phyloP scores from a whole-genome alignment of 2,797 vertebrate genomes.

The Melanotaenia nigrans region DNA sequence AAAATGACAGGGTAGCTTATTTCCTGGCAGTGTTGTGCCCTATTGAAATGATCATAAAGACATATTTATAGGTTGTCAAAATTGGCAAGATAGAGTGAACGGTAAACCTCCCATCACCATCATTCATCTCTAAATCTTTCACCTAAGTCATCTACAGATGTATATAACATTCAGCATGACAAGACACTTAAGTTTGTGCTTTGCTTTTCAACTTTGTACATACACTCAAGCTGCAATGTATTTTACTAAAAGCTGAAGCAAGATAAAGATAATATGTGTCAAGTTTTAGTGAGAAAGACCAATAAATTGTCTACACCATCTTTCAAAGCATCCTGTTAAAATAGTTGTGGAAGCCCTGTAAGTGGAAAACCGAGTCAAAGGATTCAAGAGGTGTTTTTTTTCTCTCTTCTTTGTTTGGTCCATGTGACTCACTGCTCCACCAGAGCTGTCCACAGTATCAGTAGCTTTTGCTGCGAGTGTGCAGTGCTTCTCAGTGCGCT shows the following conservation, averaged over 20 bases:
- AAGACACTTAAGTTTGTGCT: not conserved
- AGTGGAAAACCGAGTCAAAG: constrained; percentile 73
- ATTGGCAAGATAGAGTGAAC: not conserved
- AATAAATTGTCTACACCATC: not conserved
- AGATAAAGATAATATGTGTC: not conserved
- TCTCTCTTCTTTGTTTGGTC: constrained; percentile 59
- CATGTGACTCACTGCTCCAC: constrained; percentile 83
- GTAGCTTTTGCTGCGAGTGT: constrained; percentile 69
- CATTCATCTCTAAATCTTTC: too few species aligned
- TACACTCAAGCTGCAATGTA: not conserved
- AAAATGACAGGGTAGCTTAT: constrained; percentile 41
- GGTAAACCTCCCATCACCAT: not conserved
- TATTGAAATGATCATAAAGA: constrained; percentile 51
- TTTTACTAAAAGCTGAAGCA: not conserved
- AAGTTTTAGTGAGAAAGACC: not conserved
- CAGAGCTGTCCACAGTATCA: constrained; percentile 70
- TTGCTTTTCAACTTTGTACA: not conserved
- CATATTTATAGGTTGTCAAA: constrained; percentile 26
- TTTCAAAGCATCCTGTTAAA: constrained; percentile 21
- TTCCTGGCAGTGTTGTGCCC: constrained; percentile 53
- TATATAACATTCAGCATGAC: not conserved
- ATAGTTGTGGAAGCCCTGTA: constrained; percentile 40
- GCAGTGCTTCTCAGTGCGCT: constrained; percentile 74
- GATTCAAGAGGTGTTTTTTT: constrained; percentile 70
- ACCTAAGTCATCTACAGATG: constrained; percentile 3